Evolutionary conservation across 2,797 vertebrate species (phyloP).

Genomic region (Eidolon dupreanum): DNA sequence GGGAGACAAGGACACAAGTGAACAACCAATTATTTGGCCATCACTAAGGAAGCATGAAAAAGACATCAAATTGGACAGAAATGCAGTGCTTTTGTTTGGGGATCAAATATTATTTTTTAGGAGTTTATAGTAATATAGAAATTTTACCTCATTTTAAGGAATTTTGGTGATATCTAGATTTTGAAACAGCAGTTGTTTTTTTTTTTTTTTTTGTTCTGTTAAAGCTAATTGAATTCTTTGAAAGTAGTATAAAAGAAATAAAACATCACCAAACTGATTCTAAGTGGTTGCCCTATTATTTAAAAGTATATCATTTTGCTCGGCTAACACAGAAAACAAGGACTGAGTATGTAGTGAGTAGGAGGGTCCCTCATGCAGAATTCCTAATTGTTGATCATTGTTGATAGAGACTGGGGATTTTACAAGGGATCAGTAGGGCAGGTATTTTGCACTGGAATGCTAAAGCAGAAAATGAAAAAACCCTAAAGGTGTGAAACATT

Average conservation of each 20-base stretch:
- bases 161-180: conserved; percentile 52
- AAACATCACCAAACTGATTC: conserved; percentile 69
- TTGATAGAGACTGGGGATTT: conserved; percentile 26
- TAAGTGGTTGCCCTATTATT: conserved; percentile 42
- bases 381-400: conserved; percentile 75
- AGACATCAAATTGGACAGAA: conserved; percentile 90
- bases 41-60: conserved; percentile 89
- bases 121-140: conserved; percentile 80
- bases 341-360: conserved; percentile 51
- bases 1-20: conserved; percentile 92
- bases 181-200: conserved; percentile 45
- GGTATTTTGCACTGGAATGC: conserved; percentile 70
- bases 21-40: conserved; percentile 94
- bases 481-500: conserved; percentile 62
- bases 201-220: not conserved
- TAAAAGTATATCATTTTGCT: conserved; percentile 73
- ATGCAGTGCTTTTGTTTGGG: conserved; percentile 88
- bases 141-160: conserved; percentile 78
- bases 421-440: conserved; percentile 41
- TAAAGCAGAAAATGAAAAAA: conserved; percentile 63
- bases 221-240: conserved; percentile 69
- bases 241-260: conserved; percentile 67
- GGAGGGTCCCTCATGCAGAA: conserved; percentile 66
- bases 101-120: conserved; percentile 85
- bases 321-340: conserved; percentile 42